Conservation (phyloP, 2,113 vertebrate species). For the Platysteira castanea region DNA sequence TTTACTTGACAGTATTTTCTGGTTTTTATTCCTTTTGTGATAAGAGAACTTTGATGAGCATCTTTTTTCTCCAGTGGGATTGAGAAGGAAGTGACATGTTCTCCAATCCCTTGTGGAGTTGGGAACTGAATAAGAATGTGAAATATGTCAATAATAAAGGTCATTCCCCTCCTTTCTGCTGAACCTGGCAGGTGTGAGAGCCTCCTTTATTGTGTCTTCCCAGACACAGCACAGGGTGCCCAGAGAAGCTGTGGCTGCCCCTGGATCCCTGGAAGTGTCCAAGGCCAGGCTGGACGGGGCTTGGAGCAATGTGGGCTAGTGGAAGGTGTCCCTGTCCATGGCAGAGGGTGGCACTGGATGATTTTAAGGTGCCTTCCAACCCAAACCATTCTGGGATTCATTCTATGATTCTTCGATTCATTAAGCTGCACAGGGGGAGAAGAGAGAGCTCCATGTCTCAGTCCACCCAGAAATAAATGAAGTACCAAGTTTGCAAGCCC, state of each 20-base stretch:
- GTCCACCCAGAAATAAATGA: neutral
- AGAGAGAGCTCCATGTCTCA: neutral
- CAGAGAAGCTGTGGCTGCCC: neutral
- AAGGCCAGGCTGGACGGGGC: rapidly evolving
- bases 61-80: too few relatives aligned
- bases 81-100: too few relatives aligned
- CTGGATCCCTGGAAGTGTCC: neutral
- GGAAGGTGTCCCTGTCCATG: neutral
- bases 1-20: too few relatives aligned
- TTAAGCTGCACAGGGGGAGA: neutral
- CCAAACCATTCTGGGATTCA: neutral
- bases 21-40: too few relatives aligned
- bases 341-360: rapidly evolving
- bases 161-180: too few relatives aligned
- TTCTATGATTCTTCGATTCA: neutral
- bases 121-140: too few relatives aligned
- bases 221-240: too few relatives aligned
- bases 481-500: neutral
- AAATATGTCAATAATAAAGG: too few relatives aligned
- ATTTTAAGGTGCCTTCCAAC: neutral
- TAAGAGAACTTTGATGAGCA: too few relatives aligned
- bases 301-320: rapidly evolving
- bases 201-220: too few relatives aligned
- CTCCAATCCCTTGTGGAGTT: too few relatives aligned
- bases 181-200: too few relatives aligned